A percentile compares a stretch with the other conserved stretches of the same genome.
Conservation (phyloP, 1,140 invertebrate genomes). For the Heliconius himera region DNA sequence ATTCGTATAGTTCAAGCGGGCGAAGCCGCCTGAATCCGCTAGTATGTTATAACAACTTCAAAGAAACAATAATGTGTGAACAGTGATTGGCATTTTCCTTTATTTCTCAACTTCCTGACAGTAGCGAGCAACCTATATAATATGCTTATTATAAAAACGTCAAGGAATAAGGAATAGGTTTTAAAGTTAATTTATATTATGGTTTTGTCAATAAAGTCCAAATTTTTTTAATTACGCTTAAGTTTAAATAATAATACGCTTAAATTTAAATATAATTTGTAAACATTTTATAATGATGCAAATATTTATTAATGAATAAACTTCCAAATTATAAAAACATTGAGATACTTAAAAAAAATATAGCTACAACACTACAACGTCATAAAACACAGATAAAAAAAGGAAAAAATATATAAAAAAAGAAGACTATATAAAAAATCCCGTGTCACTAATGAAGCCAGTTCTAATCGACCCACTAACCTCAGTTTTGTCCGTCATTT, state of each 20-base stretch:
- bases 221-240: no score
- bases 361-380: background rate
- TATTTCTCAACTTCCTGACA: background rate
- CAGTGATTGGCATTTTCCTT: background rate
- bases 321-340: background rate
- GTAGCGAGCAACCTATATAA: background rate
- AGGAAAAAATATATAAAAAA: slow-evolving; percentile 12
- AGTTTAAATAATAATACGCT: no score
- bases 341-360: background rate
- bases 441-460: slow-evolving; percentile 27
- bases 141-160: background rate
- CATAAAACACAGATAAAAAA: background rate
- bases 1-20: no score
- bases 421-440: slow-evolving; percentile 13
- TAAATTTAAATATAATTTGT: no score
- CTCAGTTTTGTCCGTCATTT: slow-evolving; percentile 27
- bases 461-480: slow-evolving; percentile 26
- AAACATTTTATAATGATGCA: no score
- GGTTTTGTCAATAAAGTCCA: no score
- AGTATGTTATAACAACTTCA: background rate
- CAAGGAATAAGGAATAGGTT: background rate
- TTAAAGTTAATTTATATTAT: no score
- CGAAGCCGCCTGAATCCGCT: no score
- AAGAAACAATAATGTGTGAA: background rate
- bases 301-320: background rate